Conservation (phyloP, 2,888 invertebrate genomes). For the Pecten maximus region DNA sequence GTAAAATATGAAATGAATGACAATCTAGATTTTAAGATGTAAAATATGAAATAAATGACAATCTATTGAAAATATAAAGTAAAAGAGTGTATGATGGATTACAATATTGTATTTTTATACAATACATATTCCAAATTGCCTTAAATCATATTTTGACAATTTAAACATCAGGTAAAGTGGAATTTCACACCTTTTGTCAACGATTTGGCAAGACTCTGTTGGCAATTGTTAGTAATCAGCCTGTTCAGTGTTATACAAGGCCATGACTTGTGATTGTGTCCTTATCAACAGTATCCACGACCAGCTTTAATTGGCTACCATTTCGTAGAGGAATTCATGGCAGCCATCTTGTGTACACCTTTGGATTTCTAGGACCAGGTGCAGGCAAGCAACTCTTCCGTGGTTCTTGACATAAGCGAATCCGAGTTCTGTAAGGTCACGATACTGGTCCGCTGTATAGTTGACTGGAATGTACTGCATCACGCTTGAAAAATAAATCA, state of each 20-base stretch:
- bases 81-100: too few species aligned
- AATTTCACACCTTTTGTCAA: neutral
- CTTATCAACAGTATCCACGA: neutral
- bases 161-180: neutral
- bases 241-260: neutral
- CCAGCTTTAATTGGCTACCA: neutral
- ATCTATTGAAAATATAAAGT: too few species aligned
- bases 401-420: neutral
- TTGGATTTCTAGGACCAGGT: neutral
- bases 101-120: neutral
- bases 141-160: neutral
- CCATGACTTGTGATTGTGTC: conserved; percentile 6
- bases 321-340: neutral
- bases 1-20: neutral
- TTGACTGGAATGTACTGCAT: neutral
- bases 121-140: neutral
- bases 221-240: neutral
- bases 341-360: neutral
- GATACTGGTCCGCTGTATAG: neutral
- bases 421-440: neutral
- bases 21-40: neutral
- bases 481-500: neutral
- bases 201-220: conserved; percentile 10
- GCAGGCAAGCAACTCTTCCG: neutral
- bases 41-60: too few species aligned